Conservation (phyloP, 2,888 invertebrate species). For the Embidobia sp. region DNA sequence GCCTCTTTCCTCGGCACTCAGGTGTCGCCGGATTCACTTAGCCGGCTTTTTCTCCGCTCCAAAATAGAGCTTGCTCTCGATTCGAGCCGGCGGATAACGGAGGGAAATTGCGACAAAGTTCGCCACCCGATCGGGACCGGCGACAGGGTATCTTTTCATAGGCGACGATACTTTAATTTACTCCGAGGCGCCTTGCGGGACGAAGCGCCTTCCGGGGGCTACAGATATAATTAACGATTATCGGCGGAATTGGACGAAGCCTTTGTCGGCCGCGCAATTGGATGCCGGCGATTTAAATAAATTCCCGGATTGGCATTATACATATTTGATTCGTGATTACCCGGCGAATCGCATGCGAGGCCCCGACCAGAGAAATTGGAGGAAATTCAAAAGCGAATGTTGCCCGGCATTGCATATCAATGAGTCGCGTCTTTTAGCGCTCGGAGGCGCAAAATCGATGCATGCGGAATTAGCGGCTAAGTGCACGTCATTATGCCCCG, state of each 20-base stretch:
- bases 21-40: conserved; percentile 44
- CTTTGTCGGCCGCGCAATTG: conserved; percentile 3
- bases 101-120: conserved; percentile 14
- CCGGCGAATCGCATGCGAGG: neutral
- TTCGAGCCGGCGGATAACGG: conserved; percentile 7
- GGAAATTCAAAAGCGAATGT: too few relatives aligned
- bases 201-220: neutral
- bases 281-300: too few relatives aligned
- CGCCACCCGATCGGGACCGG: conserved; percentile 2
- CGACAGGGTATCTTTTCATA: conserved; percentile 1
- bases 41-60: neutral
- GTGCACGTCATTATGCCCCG: conserved; percentile 8
- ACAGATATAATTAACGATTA: conserved; percentile 5
- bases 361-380: neutral
- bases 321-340: too few relatives aligned
- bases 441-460: too few relatives aligned
- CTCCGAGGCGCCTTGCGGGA: neutral
- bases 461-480: conserved; percentile 2
- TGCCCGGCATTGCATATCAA: too few relatives aligned
- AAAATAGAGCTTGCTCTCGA: neutral
- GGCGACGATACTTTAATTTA: conserved; percentile 5
- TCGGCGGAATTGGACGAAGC: neutral
- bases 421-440: conserved; percentile 9
- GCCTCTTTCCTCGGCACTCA: conserved; percentile 5
- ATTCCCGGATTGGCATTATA: neutral